phyloP scores from a whole-genome alignment of 2,113 vertebrate species.

The Cyphomyrus discorhynchus region DNA sequence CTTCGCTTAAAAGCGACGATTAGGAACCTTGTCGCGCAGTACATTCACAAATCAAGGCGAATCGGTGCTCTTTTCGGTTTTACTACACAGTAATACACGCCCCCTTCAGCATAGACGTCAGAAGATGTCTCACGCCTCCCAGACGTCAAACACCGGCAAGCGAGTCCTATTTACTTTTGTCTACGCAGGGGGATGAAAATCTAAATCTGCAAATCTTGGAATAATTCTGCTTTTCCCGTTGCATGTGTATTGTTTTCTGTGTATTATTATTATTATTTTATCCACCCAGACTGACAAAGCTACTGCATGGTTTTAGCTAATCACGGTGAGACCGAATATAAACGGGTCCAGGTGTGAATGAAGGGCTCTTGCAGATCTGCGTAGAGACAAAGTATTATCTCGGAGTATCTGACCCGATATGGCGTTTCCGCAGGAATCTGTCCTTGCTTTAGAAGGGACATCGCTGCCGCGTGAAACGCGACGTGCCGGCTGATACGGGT shows the following conservation, averaged over 20 bases:
- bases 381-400: neutral
- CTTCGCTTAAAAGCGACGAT: neutral
- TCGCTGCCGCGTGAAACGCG: neutral
- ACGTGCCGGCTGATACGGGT: neutral
- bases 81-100: constrained; percentile 31
- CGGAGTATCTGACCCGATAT: neutral
- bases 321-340: neutral
- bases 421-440: neutral
- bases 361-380: neutral
- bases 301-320: neutral
- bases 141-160: constrained; percentile 34
- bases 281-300: neutral
- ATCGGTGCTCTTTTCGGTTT: constrained; percentile 24
- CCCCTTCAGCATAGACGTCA: constrained; percentile 39
- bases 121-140: constrained; percentile 20
- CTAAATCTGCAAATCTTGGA: neutral
- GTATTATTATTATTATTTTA: neutral
- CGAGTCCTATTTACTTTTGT: neutral
- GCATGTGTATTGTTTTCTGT: neutral
- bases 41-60: neutral
- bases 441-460: neutral
- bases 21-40: neutral
- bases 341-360: neutral
- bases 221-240: neutral
- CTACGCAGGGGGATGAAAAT: neutral